phyloP scores from a whole-genome alignment of 2,888 invertebrate genomes.

The Eupithecia pulchellata region DNA sequence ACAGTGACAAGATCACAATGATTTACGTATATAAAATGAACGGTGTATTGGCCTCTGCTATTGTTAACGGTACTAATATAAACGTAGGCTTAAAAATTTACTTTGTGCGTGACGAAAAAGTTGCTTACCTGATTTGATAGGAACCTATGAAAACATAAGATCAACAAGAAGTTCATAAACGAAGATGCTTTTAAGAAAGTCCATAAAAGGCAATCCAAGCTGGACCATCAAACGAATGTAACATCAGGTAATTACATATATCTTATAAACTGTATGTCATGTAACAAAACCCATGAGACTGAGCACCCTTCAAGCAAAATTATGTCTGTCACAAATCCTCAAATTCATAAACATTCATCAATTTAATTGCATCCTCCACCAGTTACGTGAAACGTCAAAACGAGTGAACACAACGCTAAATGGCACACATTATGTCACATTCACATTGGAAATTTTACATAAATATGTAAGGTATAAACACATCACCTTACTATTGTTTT shows the following conservation, averaged over 20 bases:
- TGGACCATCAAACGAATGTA: slow-evolving; percentile 2
- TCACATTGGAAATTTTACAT: not conserved
- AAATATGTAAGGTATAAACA: not conserved
- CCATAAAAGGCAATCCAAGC: not conserved
- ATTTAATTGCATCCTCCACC: slow-evolving; percentile 39
- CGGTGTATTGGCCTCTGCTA: not conserved
- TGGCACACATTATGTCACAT: slow-evolving; percentile 20
- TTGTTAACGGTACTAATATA: not conserved
- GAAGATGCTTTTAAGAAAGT: not conserved
- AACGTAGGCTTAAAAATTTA: not conserved
- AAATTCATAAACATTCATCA: slow-evolving; percentile 37
- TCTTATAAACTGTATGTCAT: not conserved
- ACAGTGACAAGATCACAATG: slow-evolving; percentile 29
- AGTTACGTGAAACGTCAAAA: slow-evolving; percentile 30
- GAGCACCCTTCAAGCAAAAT: slow-evolving; percentile 17
- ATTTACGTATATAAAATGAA: not conserved
- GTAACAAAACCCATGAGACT: slow-evolving; percentile 11
- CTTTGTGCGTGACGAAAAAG: not conserved
- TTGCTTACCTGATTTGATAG: not conserved
- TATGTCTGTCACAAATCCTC: slow-evolving; percentile 33
- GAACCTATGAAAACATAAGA: not conserved
- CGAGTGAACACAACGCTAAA: slow-evolving; percentile 38
- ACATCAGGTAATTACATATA: slow-evolving; percentile 5
- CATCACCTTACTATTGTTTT: not conserved
- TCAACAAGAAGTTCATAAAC: not conserved